These are phyloP conservation scores for Hyles euphorbiae DNA, from an alignment of 1,140 invertebrate genomes.

Conservation along the genomic window DNA sequence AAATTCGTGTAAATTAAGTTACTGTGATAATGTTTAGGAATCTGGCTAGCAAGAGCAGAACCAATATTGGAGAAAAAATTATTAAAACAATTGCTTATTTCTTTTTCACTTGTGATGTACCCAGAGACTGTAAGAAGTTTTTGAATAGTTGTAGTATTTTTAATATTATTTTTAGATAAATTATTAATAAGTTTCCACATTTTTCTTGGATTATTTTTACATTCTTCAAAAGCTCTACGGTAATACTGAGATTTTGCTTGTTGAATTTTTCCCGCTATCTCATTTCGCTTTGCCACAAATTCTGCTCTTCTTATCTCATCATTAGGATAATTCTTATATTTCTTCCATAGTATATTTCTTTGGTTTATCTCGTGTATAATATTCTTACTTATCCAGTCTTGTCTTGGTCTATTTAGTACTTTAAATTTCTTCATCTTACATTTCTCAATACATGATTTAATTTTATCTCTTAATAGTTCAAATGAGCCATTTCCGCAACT, in stretches of 20 bases:
- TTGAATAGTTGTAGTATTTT: too few relatives aligned
- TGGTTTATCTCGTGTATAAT: constrained; percentile 16
- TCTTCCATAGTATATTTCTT: constrained; percentile 12
- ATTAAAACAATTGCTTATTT: too few relatives aligned
- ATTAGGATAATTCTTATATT: constrained; percentile 1
- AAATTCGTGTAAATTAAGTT: too few relatives aligned
- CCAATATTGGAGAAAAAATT: too few relatives aligned
- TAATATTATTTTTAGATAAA: not conserved
- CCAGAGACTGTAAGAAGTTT: too few relatives aligned
- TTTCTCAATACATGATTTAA: not conserved
- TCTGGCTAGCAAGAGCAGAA: too few relatives aligned
- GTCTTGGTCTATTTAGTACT: constrained; percentile 15
- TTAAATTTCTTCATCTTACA: constrained; percentile 13
- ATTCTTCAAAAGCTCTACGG: constrained; percentile 2
- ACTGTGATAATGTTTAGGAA: too few relatives aligned
- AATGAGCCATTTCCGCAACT: too few relatives aligned
- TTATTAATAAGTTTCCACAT: constrained; percentile 14
- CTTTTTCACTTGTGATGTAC: too few relatives aligned
- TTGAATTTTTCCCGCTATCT: not conserved
- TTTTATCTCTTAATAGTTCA: not conserved
- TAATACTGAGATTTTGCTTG: not conserved
- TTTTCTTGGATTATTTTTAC: constrained; percentile 6
- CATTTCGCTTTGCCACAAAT: not conserved
- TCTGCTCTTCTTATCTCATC: constrained; percentile 2
- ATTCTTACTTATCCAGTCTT: constrained; percentile 24